Evolutionary conservation across 2,797 vertebrate species (phyloP).

Genomic region (Salmo trutta): DNA sequence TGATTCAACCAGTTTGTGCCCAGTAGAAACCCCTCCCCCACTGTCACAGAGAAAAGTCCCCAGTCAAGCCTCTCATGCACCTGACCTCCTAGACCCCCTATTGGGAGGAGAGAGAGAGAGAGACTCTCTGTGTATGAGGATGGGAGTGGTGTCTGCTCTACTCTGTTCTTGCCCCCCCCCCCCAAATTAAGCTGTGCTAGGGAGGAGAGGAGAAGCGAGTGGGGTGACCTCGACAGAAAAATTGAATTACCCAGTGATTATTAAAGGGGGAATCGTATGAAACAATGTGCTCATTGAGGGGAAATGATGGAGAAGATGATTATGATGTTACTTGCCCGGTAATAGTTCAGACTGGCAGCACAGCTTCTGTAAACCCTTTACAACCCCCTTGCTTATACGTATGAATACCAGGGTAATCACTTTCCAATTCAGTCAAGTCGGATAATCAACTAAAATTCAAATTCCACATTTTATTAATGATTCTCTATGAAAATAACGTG

Average conservation of each 20-base stretch:
- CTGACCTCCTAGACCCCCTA: neutral
- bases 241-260: constrained; percentile 10
- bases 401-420: neutral
- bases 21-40: no score
- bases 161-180: neutral
- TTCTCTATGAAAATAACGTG: no score
- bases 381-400: neutral
- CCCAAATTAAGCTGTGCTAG: constrained; percentile 1
- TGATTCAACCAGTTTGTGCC: no score
- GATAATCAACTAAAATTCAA: no score
- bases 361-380: neutral
- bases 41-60: neutral
- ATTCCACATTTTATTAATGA: no score
- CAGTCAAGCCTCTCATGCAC: neutral
- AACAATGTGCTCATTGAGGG: constrained; percentile 11
- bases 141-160: no score
- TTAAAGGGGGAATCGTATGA: constrained; percentile 4
- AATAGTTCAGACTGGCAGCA: neutral
- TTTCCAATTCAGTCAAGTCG: no score
- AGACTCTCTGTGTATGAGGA: no score
- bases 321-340: neutral
- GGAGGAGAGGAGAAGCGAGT: neutral
- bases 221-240: constrained; percentile 10
- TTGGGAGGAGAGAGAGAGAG: no score
- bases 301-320: neutral